Conservation (phyloP, 2,797 vertebrate genomes). For the Picus viridis region DNA sequence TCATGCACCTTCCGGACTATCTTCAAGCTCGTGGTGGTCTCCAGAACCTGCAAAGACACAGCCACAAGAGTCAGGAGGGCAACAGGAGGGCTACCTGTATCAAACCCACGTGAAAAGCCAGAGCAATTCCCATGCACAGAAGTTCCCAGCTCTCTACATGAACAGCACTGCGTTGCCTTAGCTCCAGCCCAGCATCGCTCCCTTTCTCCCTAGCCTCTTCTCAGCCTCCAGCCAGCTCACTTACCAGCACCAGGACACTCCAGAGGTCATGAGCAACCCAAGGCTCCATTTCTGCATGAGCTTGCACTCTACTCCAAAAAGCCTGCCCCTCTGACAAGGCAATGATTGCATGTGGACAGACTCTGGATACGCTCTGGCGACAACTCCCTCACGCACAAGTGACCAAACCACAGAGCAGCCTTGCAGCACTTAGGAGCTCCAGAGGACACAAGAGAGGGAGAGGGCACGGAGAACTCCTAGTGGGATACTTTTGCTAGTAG, state of each 20-base stretch:
- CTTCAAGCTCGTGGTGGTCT: slow-evolving; percentile 89
- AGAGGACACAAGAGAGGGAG: not conserved
- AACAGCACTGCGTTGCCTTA: not conserved
- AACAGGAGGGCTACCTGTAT: not conserved
- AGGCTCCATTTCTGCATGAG: not conserved
- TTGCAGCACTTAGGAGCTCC: not conserved
- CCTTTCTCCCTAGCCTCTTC: not conserved
- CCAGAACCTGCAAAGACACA: slow-evolving; percentile 83
- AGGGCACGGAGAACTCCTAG: not conserved
- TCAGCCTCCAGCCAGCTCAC: no score
- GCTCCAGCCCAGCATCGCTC: not conserved
- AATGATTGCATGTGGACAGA: not conserved
- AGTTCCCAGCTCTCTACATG: not conserved
- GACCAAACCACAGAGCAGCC: not conserved
- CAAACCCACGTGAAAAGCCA: not conserved
- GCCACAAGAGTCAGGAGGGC: not conserved
- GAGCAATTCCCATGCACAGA: not conserved
- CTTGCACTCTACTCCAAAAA: not conserved
- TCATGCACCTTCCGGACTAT: slow-evolving; percentile 89
- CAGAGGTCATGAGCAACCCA: not conserved
- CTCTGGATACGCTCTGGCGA: not conserved
- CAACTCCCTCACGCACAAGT: not conserved
- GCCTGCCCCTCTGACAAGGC: not conserved
- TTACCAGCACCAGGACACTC: not conserved
- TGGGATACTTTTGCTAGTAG: not conserved